These are phyloP conservation scores for Colaptes auratus DNA, from an alignment of 2,113 vertebrate species.

Conservation along the genomic window DNA sequence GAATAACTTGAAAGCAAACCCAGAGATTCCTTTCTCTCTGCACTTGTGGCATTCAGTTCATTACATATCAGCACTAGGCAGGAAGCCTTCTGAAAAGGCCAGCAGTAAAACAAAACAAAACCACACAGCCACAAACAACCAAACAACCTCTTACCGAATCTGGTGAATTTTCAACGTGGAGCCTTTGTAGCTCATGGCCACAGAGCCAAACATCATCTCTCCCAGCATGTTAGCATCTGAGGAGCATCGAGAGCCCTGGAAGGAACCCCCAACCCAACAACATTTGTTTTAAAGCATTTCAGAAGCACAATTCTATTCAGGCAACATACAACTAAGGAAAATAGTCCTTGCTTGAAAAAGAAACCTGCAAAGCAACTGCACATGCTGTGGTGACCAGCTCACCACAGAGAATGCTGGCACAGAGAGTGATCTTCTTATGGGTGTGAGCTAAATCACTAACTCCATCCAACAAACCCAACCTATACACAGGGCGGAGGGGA, in stretches of 20 bases:
- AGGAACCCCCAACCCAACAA: background rate
- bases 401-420: background rate
- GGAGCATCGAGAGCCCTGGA: constrained; percentile 87
- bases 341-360: background rate
- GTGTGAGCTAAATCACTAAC: background rate
- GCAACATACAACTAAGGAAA: background rate
- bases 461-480: background rate
- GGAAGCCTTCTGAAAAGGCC: background rate
- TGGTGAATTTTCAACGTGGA: constrained; percentile 98
- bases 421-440: background rate
- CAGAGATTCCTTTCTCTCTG: background rate
- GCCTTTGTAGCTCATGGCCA: constrained; percentile 99
- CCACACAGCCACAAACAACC: background rate
- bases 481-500: background rate
- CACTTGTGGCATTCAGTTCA: background rate
- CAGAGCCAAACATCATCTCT: constrained; percentile 99
- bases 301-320: background rate
- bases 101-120: background rate
- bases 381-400: background rate
- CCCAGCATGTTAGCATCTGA: constrained; percentile 98
- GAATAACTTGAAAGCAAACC: background rate
- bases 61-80: background rate
- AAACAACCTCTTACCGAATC: constrained; percentile 83
- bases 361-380: background rate
- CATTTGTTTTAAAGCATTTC: background rate